These are phyloP conservation scores for roundworm (Caenorhabditis elegans) DNA, from an alignment of 1,140 invertebrate genomes.

Conservation along the genomic window DNA sequence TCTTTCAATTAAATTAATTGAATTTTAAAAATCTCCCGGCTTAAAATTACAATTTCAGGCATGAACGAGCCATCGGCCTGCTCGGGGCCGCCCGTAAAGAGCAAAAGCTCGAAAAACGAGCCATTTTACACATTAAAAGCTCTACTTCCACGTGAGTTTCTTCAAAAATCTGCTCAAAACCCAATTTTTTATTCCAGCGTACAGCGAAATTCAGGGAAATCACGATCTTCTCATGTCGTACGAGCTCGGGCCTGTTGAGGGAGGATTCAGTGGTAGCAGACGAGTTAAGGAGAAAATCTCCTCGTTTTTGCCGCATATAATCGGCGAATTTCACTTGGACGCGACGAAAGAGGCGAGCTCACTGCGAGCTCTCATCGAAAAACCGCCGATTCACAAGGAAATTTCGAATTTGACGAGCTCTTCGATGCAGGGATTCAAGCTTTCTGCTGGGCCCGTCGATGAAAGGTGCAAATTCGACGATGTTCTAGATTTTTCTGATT, in stretches of 20 bases:
- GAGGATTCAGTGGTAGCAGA: not conserved
- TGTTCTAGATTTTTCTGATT: too few relatives aligned
- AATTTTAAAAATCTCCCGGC: too few relatives aligned
- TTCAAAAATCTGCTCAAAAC: too few relatives aligned
- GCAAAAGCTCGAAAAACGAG: too few relatives aligned
- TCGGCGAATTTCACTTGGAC: constrained; percentile 1
- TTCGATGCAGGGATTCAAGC: not conserved
- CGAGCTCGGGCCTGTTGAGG: not conserved
- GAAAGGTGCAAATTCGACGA: too few relatives aligned
- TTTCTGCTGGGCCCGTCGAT: not conserved
- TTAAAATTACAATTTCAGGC: too few relatives aligned
- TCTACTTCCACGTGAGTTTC: not conserved
- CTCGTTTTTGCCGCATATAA: not conserved
- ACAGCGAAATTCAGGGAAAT: constrained; percentile 19
- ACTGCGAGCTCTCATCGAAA: not conserved
- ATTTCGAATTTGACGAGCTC: not conserved
- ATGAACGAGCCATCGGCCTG: not conserved
- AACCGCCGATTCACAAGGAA: constrained; percentile 11
- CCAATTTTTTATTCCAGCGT: not conserved
- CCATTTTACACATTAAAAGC: not conserved
- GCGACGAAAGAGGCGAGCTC: not conserved
- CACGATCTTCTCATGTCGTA: not conserved
- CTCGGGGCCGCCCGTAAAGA: too few relatives aligned
- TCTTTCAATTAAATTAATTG: too few relatives aligned
- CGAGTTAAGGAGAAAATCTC: constrained; percentile 5